Conservation (phyloP, 2,888 invertebrate genomes). For the Fragum fragum region DNA sequence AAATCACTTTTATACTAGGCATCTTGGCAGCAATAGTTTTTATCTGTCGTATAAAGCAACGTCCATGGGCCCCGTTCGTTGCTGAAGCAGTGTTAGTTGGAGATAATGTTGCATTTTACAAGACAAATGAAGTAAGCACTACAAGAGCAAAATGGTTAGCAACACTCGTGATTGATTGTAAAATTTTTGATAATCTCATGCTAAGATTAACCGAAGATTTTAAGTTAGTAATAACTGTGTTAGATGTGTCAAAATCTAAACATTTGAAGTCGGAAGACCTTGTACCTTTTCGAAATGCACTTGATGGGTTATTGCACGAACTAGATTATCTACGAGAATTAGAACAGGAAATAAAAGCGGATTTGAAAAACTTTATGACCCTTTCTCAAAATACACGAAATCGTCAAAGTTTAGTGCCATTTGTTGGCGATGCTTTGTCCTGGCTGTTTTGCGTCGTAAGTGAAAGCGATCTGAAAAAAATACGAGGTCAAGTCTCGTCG, state of each 20-base stretch:
- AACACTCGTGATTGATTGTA: neutral
- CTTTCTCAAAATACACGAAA: neutral
- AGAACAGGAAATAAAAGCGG: neutral
- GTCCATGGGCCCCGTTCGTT: neutral
- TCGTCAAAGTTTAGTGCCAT: neutral
- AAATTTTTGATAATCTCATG: neutral
- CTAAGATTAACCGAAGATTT: neutral
- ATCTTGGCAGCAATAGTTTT: neutral
- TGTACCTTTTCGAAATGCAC: neutral
- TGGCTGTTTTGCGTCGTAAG: neutral
- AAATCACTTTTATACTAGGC: neutral
- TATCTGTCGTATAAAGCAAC: neutral
- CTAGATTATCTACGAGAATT: neutral
- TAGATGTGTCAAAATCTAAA: neutral
- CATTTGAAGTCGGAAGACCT: too few species aligned
- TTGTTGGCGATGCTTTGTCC: neutral
- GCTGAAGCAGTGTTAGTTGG: neutral
- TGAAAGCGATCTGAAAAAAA: neutral
- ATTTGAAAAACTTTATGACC: neutral
- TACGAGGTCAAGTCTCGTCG: neutral
- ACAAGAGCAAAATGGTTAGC: slow-evolving; percentile 17
- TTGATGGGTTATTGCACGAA: neutral
- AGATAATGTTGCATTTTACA: neutral
- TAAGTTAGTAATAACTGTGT: neutral
- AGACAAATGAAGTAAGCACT: slow-evolving; percentile 1